Conservation (phyloP, 2,888 invertebrate genomes). For the Cerceris ruficornis region DNA sequence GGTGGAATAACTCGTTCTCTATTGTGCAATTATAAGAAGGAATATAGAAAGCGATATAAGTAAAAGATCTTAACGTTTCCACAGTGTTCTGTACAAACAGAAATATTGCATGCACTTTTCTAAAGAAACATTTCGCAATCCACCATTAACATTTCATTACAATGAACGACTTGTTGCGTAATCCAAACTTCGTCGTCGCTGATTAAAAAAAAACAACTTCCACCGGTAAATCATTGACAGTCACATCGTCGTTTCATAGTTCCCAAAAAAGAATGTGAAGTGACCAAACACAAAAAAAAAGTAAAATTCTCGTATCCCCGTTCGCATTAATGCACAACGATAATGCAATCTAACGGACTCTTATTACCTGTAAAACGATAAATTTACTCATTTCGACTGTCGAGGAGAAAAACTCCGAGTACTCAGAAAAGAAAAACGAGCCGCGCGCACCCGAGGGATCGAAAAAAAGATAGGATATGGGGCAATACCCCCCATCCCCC, state of each 20-base stretch:
- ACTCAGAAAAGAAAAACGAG: slow-evolving; percentile 41
- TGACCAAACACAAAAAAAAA: background rate
- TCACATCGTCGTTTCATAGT: background rate
- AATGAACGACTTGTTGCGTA: slow-evolving; percentile 39
- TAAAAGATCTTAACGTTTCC: slow-evolving; percentile 18
- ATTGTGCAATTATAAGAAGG: slow-evolving; percentile 7
- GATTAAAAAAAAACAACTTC: background rate
- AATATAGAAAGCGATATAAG: slow-evolving; percentile 8
- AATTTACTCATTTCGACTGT: slow-evolving; percentile 2
- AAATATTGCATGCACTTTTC: slow-evolving; percentile 2
- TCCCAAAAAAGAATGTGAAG: background rate
- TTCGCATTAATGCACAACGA: background rate
- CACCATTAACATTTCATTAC: slow-evolving; percentile 22
- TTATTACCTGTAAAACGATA: slow-evolving; percentile 4
- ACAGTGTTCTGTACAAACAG: background rate
- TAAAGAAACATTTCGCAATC: background rate
- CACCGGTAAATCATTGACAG: too few species aligned
- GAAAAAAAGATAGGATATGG: slow-evolving; percentile 57
- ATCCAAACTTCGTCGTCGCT: background rate
- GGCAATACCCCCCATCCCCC: slow-evolving; percentile 53
- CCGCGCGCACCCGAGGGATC: slow-evolving; percentile 38
- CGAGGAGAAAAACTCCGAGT: slow-evolving; percentile 19
- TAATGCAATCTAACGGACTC: background rate
- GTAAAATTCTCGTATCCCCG: background rate
- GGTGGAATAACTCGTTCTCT: slow-evolving; percentile 23